These are phyloP conservation scores for Dusona sp. DNA, from an alignment of 2,888 invertebrate genomes.

Conservation along the genomic window DNA sequence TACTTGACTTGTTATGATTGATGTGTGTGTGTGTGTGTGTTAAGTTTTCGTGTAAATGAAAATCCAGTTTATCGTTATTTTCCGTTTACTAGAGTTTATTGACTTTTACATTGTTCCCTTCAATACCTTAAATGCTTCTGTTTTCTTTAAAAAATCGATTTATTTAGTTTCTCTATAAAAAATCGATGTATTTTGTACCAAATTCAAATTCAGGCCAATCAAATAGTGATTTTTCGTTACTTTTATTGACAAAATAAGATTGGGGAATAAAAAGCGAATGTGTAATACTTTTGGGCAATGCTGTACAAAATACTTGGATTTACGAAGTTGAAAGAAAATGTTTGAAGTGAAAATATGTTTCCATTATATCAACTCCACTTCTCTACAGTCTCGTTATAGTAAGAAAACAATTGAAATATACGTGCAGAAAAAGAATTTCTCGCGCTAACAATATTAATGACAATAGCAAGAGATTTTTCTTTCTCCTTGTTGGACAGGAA, in stretches of 20 bases:
- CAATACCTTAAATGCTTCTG: too few relatives aligned
- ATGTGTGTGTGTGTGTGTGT: background rate
- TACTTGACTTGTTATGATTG: background rate
- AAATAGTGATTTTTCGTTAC: too few relatives aligned
- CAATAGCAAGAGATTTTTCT: background rate
- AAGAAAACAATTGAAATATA: slow-evolving; percentile 3
- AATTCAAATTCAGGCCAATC: too few relatives aligned
- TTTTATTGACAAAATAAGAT: too few relatives aligned
- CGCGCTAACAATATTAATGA: slow-evolving; percentile 8
- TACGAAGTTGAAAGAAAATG: background rate
- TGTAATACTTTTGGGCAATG: too few relatives aligned
- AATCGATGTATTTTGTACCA: background rate
- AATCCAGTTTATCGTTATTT: background rate
- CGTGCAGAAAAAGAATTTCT: slow-evolving; percentile 1
- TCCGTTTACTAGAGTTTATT: background rate
- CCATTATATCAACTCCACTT: slow-evolving; percentile 12
- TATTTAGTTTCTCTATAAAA: too few relatives aligned
- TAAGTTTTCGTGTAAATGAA: background rate
- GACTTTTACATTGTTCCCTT: too few relatives aligned
- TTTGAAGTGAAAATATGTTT: background rate
- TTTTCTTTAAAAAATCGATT: too few relatives aligned
- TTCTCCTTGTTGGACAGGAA: slow-evolving; percentile 1
- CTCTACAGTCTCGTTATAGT: background rate
- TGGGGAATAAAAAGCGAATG: too few relatives aligned
- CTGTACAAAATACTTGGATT: background rate